Evolutionary conservation across 1,140 invertebrate genomes (phyloP), one percentile per base, ranked within the genome.

Genomic region (Venturia canescens): DNA sequence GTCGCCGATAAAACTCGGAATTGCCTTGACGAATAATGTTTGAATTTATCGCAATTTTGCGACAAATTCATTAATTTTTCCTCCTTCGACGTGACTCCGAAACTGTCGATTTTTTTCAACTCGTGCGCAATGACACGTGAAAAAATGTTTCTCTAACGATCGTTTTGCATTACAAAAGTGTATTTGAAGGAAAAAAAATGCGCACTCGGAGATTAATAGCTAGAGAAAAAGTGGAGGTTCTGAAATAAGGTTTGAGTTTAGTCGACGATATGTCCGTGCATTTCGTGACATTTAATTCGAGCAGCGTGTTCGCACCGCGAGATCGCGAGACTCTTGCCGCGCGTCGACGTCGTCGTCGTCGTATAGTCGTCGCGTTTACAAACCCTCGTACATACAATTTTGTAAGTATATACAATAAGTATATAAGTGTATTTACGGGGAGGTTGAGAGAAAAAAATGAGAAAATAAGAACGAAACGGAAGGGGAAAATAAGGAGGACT

Each of bases 281-380:
- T 34, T 80, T 83, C 75, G 70, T 83, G 83, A 84, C 82, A 83
- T 84, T 82, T 80, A 83, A 87, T 84, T 84, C 71, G 81, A 27
- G 38, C 75, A 50, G 79, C 74, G 79, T 70, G 27, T 60, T 16
- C 72, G 50, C 48, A 71, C 80, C 44, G 77, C 21, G 38, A 31
- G 38, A 63, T 82, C 60, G 78, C 34, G 66, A 69, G 81, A 69
- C 27, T 71, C 67, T 23, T n/a, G n/a, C 31, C 77, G 69, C 66
- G 57, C 57, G 60, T 66, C 11, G 60, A n/a, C n/a, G 13, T 26
- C 26, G 11, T 18, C 27, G 26, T 69, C n/a, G 66, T 13, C 74
- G 53, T 48, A 26, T 23, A 1, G 57, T 71, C 27, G 70, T 50
- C 70, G 57, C 70, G 70, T 44, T 38, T 71, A 71, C 29, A 38